phyloP scores from a whole-genome alignment of 92 coral and sea anemone genomes.

The Porites cylindrica region DNA sequence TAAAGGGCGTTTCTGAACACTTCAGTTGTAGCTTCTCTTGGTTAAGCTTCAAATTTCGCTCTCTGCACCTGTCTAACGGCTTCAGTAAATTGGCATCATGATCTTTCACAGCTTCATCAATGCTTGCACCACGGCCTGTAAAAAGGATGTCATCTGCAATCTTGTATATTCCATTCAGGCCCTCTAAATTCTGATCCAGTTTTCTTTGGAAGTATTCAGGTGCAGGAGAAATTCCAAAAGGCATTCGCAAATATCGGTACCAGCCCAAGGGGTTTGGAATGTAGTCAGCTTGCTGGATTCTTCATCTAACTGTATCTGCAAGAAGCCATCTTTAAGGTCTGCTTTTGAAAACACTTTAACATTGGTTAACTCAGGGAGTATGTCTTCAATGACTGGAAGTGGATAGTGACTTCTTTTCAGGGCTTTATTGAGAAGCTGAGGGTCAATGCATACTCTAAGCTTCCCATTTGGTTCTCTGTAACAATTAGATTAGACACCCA shows the following conservation, averaged over 20 bases:
- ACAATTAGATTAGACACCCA: conserved; percentile 48
- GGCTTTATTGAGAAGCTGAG: conserved; percentile 7
- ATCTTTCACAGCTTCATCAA: conserved; percentile 51
- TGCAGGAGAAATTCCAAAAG: conserved; percentile 32
- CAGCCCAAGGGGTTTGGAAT: conserved; percentile 32
- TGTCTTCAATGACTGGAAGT: conserved; percentile 36
- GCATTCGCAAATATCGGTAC: conserved; percentile 35
- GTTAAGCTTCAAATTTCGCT: conserved; percentile 53
- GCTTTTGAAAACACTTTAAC: conserved; percentile 38
- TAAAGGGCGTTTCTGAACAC: conserved; percentile 46
- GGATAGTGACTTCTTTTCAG: conserved; percentile 43
- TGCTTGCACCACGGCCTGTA: conserved; percentile 55
- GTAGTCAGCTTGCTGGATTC: conserved; percentile 13
- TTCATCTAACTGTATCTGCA: conserved; percentile 28
- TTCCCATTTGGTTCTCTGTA: conserved; percentile 40
- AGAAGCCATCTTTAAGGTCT: conserved; percentile 29
- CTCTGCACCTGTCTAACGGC: conserved; percentile 53
- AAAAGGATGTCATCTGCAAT: conserved; percentile 73
- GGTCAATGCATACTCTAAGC: conserved; percentile 27
- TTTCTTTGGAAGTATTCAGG: too few species aligned
- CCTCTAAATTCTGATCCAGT: neutral
- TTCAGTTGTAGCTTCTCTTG: conserved; percentile 50
- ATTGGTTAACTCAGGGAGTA: conserved; percentile 38
- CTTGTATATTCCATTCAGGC: conserved; percentile 54
- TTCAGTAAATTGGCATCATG: conserved; percentile 60